Base-by-base conservation (phyloP, 2,797 vertebrate genomes). In the Pitangus sulphuratus region DNA sequence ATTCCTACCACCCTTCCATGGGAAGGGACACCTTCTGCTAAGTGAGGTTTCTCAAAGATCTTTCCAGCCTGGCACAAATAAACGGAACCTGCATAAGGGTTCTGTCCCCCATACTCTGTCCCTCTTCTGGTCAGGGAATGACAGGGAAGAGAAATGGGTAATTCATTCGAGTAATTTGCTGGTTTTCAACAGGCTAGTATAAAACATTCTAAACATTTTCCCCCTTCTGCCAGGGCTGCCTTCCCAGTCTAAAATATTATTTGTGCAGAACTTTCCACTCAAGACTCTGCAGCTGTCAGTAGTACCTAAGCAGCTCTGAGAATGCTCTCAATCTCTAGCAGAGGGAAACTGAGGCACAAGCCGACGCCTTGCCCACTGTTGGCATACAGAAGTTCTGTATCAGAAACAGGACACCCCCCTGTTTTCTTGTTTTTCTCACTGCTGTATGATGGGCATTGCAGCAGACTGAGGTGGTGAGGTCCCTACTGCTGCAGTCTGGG, bases 261-360 rank as follows among this genome's bases (percentile, higher is more conserved):
- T 77, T 64, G 21, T 65, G 22, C 35, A 78, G 13, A 87, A 77
- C 9, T 77, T 91, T 65, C 31, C 17, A 28, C 69, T 64, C 1
- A 3, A 75, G 11, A 11, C 5, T 60, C 35, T 79, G 37, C n/a
- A 56, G 64, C 6, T 70, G 85, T 72, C 54, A 70, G 1, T 3
- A 13, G 4, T 11, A 48, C 25, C 22, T 69, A 54, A 83, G 13
- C 37, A 77, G 12, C 19, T 26, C 56, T 44, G 28, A 14, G 12
- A 91, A 48, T 2, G 2, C 30, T 33, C 22, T 58, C 30, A 16
- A 57, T 4, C 15, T 60, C 35, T 9, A 3, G 1, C 6, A 25
- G 44, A 51, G 26, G 71, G 56, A 94, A 93, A 93, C 66, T 19
- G 92, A 93, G 95, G 76, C 78, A 92, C 5, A 37, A 40, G 26